Evolutionary conservation across 2,888 invertebrate species (phyloP).

Genomic region (Yponomeuta sedellus): DNA sequence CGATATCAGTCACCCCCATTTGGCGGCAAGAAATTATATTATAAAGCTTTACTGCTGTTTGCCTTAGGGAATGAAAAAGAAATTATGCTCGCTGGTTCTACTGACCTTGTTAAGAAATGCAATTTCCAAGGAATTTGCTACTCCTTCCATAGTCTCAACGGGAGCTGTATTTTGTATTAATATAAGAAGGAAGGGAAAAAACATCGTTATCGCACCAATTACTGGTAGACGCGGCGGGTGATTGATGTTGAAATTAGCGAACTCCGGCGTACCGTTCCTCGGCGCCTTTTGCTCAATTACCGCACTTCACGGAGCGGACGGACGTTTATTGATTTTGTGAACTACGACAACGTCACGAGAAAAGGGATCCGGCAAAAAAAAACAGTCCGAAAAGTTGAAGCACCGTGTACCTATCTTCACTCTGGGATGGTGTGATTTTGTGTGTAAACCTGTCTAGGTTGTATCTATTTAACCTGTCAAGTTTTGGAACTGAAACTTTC

Average conservation of each 20-base stretch:
- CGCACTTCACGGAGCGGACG: constrained; percentile 15
- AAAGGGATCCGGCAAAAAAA: constrained; percentile 15
- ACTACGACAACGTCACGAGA: constrained; percentile 6
- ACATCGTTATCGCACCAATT: constrained; percentile 17
- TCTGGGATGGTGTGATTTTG: too few species aligned
- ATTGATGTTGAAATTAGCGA: constrained; percentile 22
- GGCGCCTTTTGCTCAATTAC: constrained; percentile 21
- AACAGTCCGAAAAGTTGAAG: too few species aligned
- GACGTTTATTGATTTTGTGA: constrained; percentile 18
- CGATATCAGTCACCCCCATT: background rate
- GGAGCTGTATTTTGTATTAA: background rate
- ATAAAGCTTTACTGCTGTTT: background rate
- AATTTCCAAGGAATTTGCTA: background rate
- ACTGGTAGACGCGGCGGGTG: constrained; percentile 18
- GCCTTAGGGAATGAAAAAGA: background rate
- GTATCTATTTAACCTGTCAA: too few species aligned
- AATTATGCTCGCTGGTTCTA: background rate
- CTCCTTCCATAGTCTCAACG: background rate
- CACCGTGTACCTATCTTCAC: too few species aligned
- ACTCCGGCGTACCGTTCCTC: constrained; percentile 15
- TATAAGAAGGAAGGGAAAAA: constrained; percentile 1
- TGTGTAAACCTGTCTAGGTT: too few species aligned
- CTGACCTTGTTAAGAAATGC: background rate
- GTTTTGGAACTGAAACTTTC: too few species aligned
- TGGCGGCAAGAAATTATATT: background rate